Evolutionary conservation across 1,140 invertebrate genomes (phyloP).

Genomic region (Maconellicoccus hirsutus): DNA sequence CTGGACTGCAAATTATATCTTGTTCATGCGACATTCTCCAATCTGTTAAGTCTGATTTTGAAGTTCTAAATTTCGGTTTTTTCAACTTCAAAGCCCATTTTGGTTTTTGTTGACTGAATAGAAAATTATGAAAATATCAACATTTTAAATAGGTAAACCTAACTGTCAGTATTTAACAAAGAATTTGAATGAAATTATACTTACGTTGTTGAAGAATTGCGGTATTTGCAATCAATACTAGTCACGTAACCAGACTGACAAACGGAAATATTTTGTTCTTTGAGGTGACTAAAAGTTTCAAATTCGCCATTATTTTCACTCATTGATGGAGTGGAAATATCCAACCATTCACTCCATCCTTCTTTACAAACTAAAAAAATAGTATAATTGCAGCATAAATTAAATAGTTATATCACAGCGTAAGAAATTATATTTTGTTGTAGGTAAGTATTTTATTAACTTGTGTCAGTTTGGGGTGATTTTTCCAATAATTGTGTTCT

Average conservation of each 20-base stretch:
- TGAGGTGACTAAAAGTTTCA: not conserved
- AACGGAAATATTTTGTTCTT: not conserved
- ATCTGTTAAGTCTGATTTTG: not conserved
- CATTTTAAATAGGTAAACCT: no score
- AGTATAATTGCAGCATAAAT: not conserved
- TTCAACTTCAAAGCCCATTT: not conserved
- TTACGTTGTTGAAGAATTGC: not conserved
- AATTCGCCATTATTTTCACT: not conserved
- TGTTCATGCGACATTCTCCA: not conserved
- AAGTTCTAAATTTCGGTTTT: not conserved
- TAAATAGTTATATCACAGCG: no score
- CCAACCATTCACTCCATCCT: not conserved
- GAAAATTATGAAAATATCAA: no score
- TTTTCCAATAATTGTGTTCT: not conserved
- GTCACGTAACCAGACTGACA: not conserved
- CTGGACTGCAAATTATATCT: constrained; percentile 58
- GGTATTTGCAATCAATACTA: not conserved
- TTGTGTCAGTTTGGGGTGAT: not conserved
- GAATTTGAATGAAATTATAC: not conserved
- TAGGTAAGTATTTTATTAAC: no score
- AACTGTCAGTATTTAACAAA: no score
- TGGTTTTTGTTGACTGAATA: not conserved
- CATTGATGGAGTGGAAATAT: not conserved
- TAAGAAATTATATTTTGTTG: no score
- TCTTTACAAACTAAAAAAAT: not conserved